A percentile compares a stretch with the other conserved stretches of the same genome.
Conservation (phyloP, 2,113 vertebrate genomes). For the Brienomyrus brachyistius region DNA sequence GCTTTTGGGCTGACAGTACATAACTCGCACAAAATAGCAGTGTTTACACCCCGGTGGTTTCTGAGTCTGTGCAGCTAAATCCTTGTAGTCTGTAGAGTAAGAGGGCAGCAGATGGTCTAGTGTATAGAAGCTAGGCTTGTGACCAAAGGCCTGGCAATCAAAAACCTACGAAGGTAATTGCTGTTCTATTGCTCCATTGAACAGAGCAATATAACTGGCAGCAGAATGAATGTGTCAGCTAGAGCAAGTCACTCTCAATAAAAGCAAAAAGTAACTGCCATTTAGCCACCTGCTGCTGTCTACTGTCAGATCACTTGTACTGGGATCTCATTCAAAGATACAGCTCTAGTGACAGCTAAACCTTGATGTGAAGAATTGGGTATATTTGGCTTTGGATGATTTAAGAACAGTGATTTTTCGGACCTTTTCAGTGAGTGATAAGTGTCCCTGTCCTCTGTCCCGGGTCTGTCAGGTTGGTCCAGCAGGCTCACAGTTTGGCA, state of each 20-base stretch:
- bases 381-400: background rate
- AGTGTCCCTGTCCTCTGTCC: conserved; percentile 72
- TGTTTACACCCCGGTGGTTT: background rate
- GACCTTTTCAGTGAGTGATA: conserved; percentile 28
- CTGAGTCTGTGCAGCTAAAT: background rate
- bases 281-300: background rate
- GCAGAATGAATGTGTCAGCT: background rate
- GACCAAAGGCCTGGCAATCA: background rate
- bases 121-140: background rate
- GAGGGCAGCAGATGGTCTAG: background rate
- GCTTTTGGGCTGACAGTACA: background rate
- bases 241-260: background rate
- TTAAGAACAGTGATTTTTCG: background rate
- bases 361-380: background rate
- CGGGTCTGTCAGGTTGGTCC: conserved; percentile 88
- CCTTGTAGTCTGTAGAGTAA: background rate
- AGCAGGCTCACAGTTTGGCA: conserved; percentile 94
- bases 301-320: background rate
- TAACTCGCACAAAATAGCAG: background rate
- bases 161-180: background rate
- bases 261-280: background rate
- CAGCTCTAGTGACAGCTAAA: background rate
- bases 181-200: background rate
- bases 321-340: background rate
- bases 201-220: background rate